These are phyloP conservation scores for Clupea harengus DNA, from an alignment of 2,113 vertebrate genomes.

Conservation along the genomic window DNA sequence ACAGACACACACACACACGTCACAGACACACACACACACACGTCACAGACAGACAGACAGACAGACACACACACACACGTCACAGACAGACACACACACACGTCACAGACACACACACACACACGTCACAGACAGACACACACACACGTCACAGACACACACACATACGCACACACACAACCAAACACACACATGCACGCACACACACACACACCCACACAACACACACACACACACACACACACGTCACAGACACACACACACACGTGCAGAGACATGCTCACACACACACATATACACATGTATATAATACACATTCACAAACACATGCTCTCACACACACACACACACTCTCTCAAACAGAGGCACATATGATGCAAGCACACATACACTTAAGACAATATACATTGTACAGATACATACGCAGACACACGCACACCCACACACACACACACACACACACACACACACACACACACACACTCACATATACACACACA, in stretches of 20 bases:
- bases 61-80: not conserved
- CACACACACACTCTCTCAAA: no score
- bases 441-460: slow-evolving; percentile 11
- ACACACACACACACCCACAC: not conserved
- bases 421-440: slow-evolving; percentile 1
- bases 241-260: not conserved
- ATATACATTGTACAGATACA: no score
- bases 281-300: not conserved
- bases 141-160: not conserved
- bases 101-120: no score
- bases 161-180: not conserved
- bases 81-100: no score
- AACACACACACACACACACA: not conserved
- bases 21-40: not conserved
- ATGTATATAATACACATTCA: not conserved
- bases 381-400: no score
- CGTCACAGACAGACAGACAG: not conserved
- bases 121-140: not conserved
- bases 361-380: not conserved
- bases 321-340: not conserved
- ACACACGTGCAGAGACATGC: not conserved
- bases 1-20: not conserved
- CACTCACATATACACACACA: no score
- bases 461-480: not conserved
- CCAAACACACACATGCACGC: not conserved